A percentile compares a stretch with the other conserved stretches of the same genome.
Conservation (phyloP, 2,888 invertebrate species). For the Diaprepes abbreviatus region DNA sequence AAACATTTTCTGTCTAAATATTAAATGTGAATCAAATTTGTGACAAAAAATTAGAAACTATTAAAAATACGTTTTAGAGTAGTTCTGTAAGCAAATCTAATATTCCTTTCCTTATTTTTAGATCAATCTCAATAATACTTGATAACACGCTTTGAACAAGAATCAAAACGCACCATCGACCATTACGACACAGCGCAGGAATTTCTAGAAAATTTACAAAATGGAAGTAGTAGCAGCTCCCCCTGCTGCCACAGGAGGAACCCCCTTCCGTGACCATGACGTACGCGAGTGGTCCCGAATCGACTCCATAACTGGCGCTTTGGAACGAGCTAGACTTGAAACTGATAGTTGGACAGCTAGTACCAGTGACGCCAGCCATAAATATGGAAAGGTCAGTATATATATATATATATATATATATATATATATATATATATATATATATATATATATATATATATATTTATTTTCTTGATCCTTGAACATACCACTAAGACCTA, state of each 20-base stretch:
- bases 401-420: too few species aligned
- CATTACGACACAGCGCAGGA: background rate
- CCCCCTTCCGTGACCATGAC: slow-evolving; percentile 70
- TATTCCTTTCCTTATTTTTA: slow-evolving; percentile 51
- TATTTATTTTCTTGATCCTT: too few species aligned
- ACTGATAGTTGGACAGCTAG: slow-evolving; percentile 71
- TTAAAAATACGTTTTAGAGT: too few species aligned
- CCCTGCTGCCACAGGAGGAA: slow-evolving; percentile 59
- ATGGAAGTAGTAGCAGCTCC: slow-evolving; percentile 67
- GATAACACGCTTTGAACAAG: slow-evolving; percentile 55
- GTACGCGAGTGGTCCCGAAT: slow-evolving; percentile 72
- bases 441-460: too few species aligned
- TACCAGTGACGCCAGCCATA: slow-evolving; percentile 68
- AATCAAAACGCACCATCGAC: slow-evolving; percentile 10
- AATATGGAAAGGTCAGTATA: slow-evolving; percentile 71
- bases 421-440: too few species aligned
- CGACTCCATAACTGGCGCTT: slow-evolving; percentile 70
- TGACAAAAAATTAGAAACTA: too few species aligned
- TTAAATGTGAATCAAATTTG: too few species aligned
- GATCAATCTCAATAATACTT: slow-evolving; percentile 59
- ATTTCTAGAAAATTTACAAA: background rate
- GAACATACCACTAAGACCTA: too few species aligned
- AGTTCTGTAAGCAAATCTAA: too few species aligned
- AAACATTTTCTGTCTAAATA: too few species aligned
- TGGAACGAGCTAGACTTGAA: slow-evolving; percentile 71